Evolutionary conservation across 64 coral and sea anemone species (phyloP), one percentile per base, ranked within the genome.

Genomic region (Stichodactyla helianthus): DNA sequence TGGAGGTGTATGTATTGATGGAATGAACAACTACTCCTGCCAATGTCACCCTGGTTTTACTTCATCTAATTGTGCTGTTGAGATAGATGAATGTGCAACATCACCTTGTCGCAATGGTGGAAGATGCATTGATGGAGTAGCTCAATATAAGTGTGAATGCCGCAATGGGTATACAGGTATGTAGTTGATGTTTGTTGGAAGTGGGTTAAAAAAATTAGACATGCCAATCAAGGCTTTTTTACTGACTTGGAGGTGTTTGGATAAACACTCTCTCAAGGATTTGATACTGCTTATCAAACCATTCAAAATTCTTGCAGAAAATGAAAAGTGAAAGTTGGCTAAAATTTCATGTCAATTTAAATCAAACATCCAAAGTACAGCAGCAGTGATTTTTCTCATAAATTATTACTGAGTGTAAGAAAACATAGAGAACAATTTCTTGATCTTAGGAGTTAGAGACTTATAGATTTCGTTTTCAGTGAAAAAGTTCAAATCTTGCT

Each of bases 91-190:
- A 55, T 92, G 90, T 76, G 55, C 56, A 28, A 87, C 90, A 54
- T 51, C 77, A 59, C 90, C 90, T 28, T 92, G 90, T 57, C 56
- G 78, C 51, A 92, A 92, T 92, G 90, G 90, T 31, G 90, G 90
- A 20, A 82, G 57, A 26, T 92, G 90, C 80, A 59, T 54, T 12
- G 90, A 92, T 92, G 90, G 90, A 28, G 85, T 92, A 27, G 85
- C 85, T 7, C 84, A 92, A 84, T 92, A 92, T 68, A 77, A 82
- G 4, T 92, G 90, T 52, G 77, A 76, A 5, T 92, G 90, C 79
- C 77, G 52, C 22, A 7, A 14, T 28, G 90, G 85, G 8, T 92
- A 55, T 28, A 92, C 90, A 82, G 90, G 90, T 92, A 67, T 35
- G 90, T 87, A 8, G 2, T 31, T 27, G 4, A 11, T 74, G 22